A percentile compares a stretch with the other conserved stretches of the same genome.
Conservation (phyloP, 2,888 invertebrate genomes). For the Athalia rosae region DNA sequence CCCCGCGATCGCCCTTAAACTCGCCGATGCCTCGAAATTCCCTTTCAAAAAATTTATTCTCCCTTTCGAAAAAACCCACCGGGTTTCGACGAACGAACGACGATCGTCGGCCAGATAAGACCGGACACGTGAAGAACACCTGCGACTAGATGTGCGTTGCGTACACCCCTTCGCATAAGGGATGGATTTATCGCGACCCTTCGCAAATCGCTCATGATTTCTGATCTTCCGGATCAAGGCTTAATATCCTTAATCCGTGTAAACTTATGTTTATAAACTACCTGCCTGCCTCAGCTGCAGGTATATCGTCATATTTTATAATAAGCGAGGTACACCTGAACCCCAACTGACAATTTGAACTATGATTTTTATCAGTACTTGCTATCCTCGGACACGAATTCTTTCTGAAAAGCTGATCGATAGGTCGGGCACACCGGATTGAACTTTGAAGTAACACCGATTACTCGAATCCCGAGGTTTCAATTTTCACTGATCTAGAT, state of each 20-base stretch:
- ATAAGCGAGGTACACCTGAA: too few species aligned
- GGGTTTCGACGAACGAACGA: conserved; percentile 20
- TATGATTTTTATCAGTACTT: too few species aligned
- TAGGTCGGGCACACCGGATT: too few species aligned
- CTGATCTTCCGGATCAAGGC: conserved; percentile 47
- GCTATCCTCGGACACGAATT: too few species aligned
- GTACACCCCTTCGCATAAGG: background rate
- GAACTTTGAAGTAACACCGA: too few species aligned
- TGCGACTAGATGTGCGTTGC: conserved; percentile 5
- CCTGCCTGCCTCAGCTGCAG: too few species aligned
- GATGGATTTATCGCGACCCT: conserved; percentile 49
- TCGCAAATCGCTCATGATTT: conserved; percentile 47
- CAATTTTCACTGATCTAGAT: too few species aligned
- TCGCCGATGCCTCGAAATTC: conserved; percentile 13
- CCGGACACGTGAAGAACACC: conserved; percentile 44
- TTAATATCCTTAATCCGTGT: background rate
- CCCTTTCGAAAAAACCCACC: background rate
- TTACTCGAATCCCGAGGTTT: too few species aligned
- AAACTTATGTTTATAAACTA: background rate
- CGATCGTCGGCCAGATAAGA: conserved; percentile 7
- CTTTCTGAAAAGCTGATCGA: too few species aligned
- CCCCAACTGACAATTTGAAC: too few species aligned
- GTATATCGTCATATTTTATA: too few species aligned
- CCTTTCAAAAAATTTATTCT: conserved; percentile 20
- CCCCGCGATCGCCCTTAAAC: conserved; percentile 37